Base-by-base conservation (phyloP, 2,113 vertebrate genomes). In the Raja brachyura region DNA sequence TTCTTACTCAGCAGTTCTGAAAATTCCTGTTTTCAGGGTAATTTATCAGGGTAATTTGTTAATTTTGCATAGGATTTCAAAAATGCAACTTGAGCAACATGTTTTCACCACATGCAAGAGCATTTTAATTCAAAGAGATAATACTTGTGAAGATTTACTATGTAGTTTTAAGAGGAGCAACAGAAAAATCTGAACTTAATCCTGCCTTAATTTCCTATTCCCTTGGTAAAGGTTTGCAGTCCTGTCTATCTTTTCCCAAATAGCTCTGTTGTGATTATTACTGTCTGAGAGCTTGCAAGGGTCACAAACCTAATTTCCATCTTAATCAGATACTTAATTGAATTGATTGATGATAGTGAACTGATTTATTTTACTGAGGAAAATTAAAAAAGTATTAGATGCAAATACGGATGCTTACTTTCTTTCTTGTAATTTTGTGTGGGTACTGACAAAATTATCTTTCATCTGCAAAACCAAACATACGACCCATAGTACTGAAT, bases 301-400 rank as follows among this genome's bases (percentile, higher is more conserved):
- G 48, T 83, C 79, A 83, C 48, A 25, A 83, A 56, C 48, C 56
- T 83, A 56, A 83, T 59, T 83, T 59, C 48, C 79, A 83, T 59
- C 48, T 83, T 83, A 83, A 83, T 83, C 54, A 83, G 79, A 56
- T 56, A 83, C 54, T 83, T 83, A 83, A 83, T 59, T 83, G 79
- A 83, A 83, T 11, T 83, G 48, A 83, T 59, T 83, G 78, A 81
- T 81, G 78, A 81, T 81, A 28, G 28, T 61, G 61, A 31, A 16
- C 59, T 33, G n/a, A 7, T 88, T 59, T 28, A 85, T 85, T 16
- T 88, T 18, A 66, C 13, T 63, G 83, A 5, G 28, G 59, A 18
- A 88, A 63, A 66, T 88, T 63, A 88, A 88, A 59, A 59, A 63
- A 66, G 83, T 28, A 66, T 14, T 33, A 28, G 25, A 66, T 31